Evolutionary conservation across 2,888 invertebrate genomes (phyloP).

Genomic region (Amaurobius ferox): DNA sequence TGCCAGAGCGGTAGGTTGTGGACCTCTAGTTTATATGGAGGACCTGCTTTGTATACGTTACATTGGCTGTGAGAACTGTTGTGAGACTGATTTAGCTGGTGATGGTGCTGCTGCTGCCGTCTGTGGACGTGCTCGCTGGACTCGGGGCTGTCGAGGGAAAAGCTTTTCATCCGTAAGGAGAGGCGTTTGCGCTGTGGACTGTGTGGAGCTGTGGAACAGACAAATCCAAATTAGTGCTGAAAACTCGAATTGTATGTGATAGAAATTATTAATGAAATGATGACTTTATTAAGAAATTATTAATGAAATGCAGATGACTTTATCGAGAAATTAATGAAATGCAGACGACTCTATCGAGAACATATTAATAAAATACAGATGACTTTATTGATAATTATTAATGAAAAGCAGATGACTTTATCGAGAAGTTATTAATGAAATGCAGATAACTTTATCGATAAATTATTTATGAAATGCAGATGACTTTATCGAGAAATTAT

Average conservation of each 20-base stretch:
- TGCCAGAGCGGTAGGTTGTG: too few species aligned
- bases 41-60: conserved; percentile 78
- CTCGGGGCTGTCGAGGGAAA: conserved; percentile 97
- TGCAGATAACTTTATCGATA: background rate
- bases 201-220: conserved; percentile 87
- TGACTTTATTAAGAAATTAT: background rate
- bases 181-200: conserved; percentile 96
- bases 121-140: conserved; percentile 80
- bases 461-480: background rate
- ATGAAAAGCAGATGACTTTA: too few species aligned
- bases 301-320: background rate
- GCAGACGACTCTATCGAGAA: too few species aligned
- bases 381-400: too few species aligned
- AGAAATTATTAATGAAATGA: background rate
- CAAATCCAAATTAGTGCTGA: background rate
- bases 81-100: conserved; percentile 78
- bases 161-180: conserved; percentile 98
- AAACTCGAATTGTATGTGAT: too few species aligned
- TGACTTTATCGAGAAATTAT: too few species aligned
- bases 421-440: too few species aligned
- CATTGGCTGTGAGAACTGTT: conserved; percentile 82
- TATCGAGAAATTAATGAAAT: too few species aligned
- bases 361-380: too few species aligned
- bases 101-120: conserved; percentile 74
- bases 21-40: too few species aligned